Conservation (phyloP, 2,113 vertebrate species). For the Aramus guarauna region DNA sequence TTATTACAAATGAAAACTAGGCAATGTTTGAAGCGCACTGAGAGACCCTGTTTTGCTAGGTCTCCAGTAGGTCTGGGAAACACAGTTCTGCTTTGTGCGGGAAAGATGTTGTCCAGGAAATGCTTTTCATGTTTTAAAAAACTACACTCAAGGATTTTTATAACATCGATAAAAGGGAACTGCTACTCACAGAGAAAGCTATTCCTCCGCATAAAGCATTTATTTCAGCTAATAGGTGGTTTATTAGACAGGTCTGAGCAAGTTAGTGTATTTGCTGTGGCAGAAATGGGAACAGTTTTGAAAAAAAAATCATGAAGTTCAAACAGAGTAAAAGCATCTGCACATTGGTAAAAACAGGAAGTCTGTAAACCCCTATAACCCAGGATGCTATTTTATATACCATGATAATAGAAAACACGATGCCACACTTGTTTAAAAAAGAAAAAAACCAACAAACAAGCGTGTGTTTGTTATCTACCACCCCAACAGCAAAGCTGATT, state of each 20-base stretch:
- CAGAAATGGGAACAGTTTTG: background rate
- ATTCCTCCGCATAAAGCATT: background rate
- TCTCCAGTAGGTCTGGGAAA: slow-evolving; percentile 63
- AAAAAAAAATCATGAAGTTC: background rate
- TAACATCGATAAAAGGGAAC: slow-evolving; percentile 51
- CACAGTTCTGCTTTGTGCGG: slow-evolving; percentile 65
- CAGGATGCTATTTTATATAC: background rate
- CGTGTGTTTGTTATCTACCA: background rate
- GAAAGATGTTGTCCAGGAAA: slow-evolving; percentile 71
- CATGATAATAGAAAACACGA: background rate
- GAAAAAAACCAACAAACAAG: background rate
- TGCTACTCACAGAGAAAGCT: slow-evolving; percentile 28
- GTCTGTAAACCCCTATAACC: background rate
- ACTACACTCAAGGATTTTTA: slow-evolving; percentile 57
- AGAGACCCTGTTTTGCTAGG: slow-evolving; percentile 36
- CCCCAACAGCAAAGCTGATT: background rate
- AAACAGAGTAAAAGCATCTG: background rate
- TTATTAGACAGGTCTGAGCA: background rate
- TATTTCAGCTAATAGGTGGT: background rate
- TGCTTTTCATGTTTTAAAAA: slow-evolving; percentile 71
- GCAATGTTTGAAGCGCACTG: background rate
- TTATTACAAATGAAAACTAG: background rate
- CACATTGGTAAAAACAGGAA: slow-evolving; percentile 30
- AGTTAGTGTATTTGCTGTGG: background rate
- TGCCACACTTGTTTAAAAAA: background rate